Evolutionary conservation across 2,888 invertebrate genomes (phyloP).

Genomic region (Leptinotarsa rubiginosa): DNA sequence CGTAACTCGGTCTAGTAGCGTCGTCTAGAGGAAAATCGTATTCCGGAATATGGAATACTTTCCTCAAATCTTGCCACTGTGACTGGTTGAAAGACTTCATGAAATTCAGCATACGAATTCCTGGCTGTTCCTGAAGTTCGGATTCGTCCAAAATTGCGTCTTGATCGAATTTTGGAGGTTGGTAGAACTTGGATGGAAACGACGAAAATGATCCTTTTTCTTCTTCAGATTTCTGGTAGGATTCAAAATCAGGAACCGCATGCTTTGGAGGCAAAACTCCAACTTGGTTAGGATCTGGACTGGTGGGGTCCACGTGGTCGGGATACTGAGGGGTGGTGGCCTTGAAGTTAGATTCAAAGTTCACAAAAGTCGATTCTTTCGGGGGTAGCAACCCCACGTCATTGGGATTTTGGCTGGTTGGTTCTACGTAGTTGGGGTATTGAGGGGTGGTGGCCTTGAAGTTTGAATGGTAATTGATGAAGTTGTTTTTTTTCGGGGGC

Average conservation of each 20-base stretch:
- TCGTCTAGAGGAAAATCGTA: constrained; percentile 65
- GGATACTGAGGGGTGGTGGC: constrained; percentile 58
- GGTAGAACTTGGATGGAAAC: constrained; percentile 52
- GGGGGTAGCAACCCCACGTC: constrained; percentile 47
- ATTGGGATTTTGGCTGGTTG: constrained; percentile 44
- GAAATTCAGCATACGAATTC: constrained; percentile 45
- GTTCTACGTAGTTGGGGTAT: constrained; percentile 50
- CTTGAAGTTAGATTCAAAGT: constrained; percentile 53
- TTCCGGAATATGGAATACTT: constrained; percentile 64
- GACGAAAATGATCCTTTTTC: constrained; percentile 22
- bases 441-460: constrained; percentile 56
- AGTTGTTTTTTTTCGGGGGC: constrained; percentile 45
- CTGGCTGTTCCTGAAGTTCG: constrained; percentile 40
- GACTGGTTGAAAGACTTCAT: constrained; percentile 52
- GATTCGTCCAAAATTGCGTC: constrained; percentile 44
- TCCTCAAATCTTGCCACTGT: constrained; percentile 60
- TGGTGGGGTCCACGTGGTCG: constrained; percentile 53
- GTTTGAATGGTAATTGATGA: constrained; percentile 47
- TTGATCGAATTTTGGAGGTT: constrained; percentile 51
- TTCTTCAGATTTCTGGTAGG: constrained; percentile 45
- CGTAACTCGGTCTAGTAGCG: constrained; percentile 61
- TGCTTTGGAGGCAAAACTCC: constrained; percentile 53
- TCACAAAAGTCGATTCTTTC: constrained; percentile 38
- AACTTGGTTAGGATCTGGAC: constrained; percentile 50
- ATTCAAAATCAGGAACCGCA: constrained; percentile 41